Evolutionary conservation across 92 coral and sea anemone genomes (phyloP), one percentile per base, ranked within the genome.

Genomic region (Zoanthus sansibaricus): DNA sequence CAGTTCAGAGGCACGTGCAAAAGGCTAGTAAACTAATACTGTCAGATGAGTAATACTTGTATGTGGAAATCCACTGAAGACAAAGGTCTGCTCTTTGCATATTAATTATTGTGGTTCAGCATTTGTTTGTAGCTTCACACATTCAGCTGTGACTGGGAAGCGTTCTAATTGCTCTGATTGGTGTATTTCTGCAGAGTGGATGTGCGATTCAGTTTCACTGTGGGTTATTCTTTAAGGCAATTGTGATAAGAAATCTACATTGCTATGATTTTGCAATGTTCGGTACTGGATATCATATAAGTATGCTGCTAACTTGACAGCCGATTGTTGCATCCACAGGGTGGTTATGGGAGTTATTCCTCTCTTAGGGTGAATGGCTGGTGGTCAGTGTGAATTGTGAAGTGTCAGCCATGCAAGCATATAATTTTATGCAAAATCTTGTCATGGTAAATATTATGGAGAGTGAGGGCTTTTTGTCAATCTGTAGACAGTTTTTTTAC

Each of bases 221-320:
- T 66, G 25, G 6, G 78, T 42, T 51, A 1, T 45, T 45, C 54
- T 47, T 70, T 76, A 85, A 15, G 93, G 93, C 32, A 87, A 73
- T 30, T 88, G 88, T 9, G 93, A 91, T 37, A 87, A 59, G 16
- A 25, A 25, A 25, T 25, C 25, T 25, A 0, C 25, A 25, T 25
- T 25, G 25, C 25, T 25, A 25, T 25, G 78, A 30, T 91, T 83
- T 5, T 69, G 47, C 5, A 88, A 87, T 48, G 91, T 1, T 25
- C 91, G 2, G 78, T 91, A 91, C 71, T 73, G 83, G 21, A 79
- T 87, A 37, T 79, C 80, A 61, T 70, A 70, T 0, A 59, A 68
- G 42, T 68, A 68, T 68, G 72, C 72, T 18, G 72, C 33, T 18
- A 68, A 42, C 72, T 68, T 68, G 33, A 42, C 42, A 42, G 72